Conservation (phyloP, 1,140 invertebrate genomes). For the Plectrocnemia conspersa region DNA sequence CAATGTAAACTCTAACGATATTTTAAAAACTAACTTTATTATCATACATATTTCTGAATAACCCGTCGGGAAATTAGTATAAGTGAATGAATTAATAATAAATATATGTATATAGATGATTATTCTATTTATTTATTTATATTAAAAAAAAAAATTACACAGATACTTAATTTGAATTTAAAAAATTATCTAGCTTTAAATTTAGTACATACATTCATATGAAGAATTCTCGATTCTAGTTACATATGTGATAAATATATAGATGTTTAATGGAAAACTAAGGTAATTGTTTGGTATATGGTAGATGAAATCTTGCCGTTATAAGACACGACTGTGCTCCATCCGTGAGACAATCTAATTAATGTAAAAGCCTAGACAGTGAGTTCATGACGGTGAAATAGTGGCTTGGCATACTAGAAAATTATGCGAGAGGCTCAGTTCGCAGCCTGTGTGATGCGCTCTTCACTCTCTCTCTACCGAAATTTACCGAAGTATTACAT, state of each 20-base stretch:
- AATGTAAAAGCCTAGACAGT: conserved; percentile 31
- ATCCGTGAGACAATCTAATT: conserved; percentile 30
- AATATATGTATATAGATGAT: too few species aligned
- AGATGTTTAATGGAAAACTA: too few species aligned
- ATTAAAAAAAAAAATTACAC: too few species aligned
- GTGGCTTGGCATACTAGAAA: conserved; percentile 16
- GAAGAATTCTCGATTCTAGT: neutral
- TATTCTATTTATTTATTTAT: too few species aligned
- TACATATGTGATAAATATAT: neutral
- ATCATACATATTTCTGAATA: too few species aligned
- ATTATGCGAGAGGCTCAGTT: conserved; percentile 16
- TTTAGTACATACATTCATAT: neutral
- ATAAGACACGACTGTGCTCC: conserved; percentile 3
- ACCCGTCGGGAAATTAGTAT: too few species aligned
- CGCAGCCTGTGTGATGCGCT: conserved; percentile 21
- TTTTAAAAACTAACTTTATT: too few species aligned
- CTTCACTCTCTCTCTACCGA: conserved; percentile 18
- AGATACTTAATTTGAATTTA: too few species aligned
- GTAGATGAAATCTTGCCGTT: conserved; percentile 5
- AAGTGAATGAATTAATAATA: too few species aligned
- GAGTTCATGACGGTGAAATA: conserved; percentile 23
- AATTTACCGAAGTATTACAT: conserved; percentile 24
- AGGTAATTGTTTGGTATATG: conserved; percentile 8
- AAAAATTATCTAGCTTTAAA: neutral
- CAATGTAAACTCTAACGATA: too few species aligned